Base-by-base conservation (phyloP, 2,888 invertebrate species). In the Metallyticus violacea region DNA sequence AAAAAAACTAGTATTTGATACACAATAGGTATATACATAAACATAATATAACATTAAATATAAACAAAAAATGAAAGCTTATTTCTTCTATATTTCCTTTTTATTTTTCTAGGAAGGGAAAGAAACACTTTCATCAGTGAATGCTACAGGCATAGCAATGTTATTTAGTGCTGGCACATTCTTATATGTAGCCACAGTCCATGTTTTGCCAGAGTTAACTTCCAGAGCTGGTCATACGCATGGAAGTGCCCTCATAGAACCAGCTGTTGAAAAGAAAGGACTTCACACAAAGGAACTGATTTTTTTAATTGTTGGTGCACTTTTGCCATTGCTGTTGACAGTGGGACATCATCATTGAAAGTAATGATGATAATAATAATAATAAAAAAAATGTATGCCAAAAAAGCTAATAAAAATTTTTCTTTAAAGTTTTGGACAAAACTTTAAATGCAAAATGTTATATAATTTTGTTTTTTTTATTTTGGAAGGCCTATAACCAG, bases 111-210 rank as follows among this genome's bases (percentile, higher is more conserved):
- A 98, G 93, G 97, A 97, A 91, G 97, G 97, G 90, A 98, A 98
- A 91, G 98, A 98, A 91, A 96, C 96, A 0, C 92, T 99, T 4
- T 96, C 96, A 89, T 96, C 96, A 7, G 94, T 97, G 82, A 98
- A 98, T 91, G 98, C 97, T 1, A 99, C 99, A 29, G 99, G 97
- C 92, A 95, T 99, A 87, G 98, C 99, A 0, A 99, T 99, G 99
- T 92, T 99, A 76, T 99, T 99, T 92, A 99, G 99, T 79, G 99
- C 99, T 0, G 99, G 99, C 0, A 99, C 99, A 22, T 99, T 99
- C 92, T 93, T 99, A 0, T 99, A 99, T 91, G 99, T 99, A 2
- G 98, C 99, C 0, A 99, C 99, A 0, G 99, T 99, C 0, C 99
- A 99, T 91, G 99, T 99, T 0, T 91, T 99, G 83, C 99, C 99